A percentile compares a stretch with the other conserved stretches of the same genome.
These are phyloP conservation scores for Drosophila miranda DNA, from an alignment of 1,140 invertebrate genomes.

Conservation along the genomic window DNA sequence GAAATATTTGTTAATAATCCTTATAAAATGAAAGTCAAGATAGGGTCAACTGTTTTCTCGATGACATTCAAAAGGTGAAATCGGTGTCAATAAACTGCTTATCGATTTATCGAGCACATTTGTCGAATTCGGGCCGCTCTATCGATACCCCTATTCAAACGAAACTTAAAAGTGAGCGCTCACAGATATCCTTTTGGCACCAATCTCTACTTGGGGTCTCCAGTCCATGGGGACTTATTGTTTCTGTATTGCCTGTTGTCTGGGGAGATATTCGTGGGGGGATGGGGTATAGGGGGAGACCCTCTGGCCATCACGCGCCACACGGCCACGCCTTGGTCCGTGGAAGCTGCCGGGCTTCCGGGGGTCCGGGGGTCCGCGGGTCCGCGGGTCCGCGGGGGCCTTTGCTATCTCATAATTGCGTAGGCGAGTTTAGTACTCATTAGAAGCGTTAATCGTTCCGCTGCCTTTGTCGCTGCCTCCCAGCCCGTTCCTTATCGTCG, in stretches of 20 bases:
- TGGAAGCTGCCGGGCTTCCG: not conserved
- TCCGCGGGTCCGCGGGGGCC: not conserved
- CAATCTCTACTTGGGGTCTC: not conserved
- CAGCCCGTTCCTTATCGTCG: not conserved
- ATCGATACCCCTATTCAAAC: too few species aligned
- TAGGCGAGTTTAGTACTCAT: constrained; percentile 77
- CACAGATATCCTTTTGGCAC: not conserved
- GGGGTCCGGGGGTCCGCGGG: not conserved
- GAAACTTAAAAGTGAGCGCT: too few species aligned
- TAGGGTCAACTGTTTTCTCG: too few species aligned
- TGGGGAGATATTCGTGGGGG: constrained; percentile 10
- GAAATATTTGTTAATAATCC: too few species aligned
- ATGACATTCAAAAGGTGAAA: too few species aligned
- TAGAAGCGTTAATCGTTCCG: constrained; percentile 71
- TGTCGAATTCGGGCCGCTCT: too few species aligned
- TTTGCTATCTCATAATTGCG: constrained; percentile 72
- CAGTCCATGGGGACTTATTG: constrained; percentile 26
- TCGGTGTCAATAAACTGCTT: too few species aligned
- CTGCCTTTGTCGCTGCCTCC: constrained; percentile 33
- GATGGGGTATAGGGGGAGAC: not conserved
- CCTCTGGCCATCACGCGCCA: constrained; percentile 56
- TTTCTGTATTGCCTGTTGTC: constrained; percentile 10
- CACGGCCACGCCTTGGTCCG: constrained; percentile 21
- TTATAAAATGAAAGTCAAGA: too few species aligned
- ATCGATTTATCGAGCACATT: too few species aligned